phyloP scores from a whole-genome alignment of 2,113 vertebrate species.

The Cryptotis parvus region DNA sequence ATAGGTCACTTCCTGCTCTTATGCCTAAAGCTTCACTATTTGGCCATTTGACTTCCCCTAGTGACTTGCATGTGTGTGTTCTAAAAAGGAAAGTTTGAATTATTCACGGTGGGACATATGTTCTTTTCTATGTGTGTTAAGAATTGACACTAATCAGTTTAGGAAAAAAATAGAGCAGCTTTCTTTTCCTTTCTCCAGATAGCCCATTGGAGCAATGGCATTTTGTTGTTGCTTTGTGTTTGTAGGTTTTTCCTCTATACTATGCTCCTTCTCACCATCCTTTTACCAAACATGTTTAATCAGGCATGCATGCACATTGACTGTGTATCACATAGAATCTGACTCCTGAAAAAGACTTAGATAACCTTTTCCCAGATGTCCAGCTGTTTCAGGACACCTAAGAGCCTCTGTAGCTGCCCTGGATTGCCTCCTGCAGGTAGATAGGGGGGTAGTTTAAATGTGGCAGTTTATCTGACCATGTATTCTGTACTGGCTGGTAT shows the following conservation, averaged over 20 bases:
- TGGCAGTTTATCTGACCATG: no score
- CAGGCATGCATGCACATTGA: not conserved
- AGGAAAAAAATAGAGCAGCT: slow-evolving; percentile 47
- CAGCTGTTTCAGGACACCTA: no score
- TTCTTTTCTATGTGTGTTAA: not conserved
- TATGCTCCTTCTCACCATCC: not conserved
- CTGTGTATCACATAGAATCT: not conserved
- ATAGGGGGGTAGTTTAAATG: no score
- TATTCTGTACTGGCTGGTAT: no score
- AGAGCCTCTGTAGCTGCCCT: no score
- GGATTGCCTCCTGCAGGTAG: no score
- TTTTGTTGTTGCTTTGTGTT: not conserved
- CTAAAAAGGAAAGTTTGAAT: not conserved
- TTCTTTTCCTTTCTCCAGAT: slow-evolving; percentile 45
- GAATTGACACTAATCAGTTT: slow-evolving; percentile 24
- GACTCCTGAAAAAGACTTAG: not conserved
- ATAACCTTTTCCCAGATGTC: not conserved
- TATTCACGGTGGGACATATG: not conserved
- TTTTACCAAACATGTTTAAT: not conserved
- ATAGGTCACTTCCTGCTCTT: not conserved
- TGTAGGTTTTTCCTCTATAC: slow-evolving; percentile 16
- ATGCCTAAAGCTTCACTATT: not conserved
- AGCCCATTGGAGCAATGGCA: not conserved
- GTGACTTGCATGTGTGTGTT: slow-evolving; percentile 15
- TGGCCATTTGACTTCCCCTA: slow-evolving; percentile 31